These are phyloP conservation scores for Alosa sapidissima DNA, from an alignment of 2,797 vertebrate species.

Conservation along the genomic window DNA sequence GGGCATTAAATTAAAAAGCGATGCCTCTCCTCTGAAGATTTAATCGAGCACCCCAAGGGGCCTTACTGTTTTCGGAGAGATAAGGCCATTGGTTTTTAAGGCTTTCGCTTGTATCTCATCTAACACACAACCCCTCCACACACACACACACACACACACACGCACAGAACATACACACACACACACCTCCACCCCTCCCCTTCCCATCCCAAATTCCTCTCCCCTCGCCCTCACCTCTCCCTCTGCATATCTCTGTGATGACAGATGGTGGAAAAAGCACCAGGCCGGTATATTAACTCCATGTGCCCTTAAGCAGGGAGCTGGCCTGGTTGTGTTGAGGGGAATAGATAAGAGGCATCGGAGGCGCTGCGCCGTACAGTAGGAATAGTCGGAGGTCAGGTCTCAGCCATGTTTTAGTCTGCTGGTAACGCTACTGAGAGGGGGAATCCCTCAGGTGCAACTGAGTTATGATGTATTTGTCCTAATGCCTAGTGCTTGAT, in stretches of 20 bases:
- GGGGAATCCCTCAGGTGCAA: background rate
- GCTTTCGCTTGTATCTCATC: background rate
- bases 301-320: background rate
- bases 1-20: background rate
- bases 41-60: background rate
- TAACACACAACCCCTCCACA: background rate
- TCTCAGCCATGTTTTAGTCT: background rate
- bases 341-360: background rate
- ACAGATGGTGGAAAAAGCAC: background rate
- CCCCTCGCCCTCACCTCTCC: background rate
- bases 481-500: background rate
- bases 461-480: background rate
- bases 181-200: background rate
- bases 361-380: background rate
- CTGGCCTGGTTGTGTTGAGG: background rate
- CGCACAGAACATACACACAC: too few species aligned
- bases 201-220: background rate
- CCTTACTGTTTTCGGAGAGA: constrained; percentile 7
- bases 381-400: background rate
- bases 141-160: too few species aligned
- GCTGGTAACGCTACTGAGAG: background rate
- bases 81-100: background rate
- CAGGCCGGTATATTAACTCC: background rate
- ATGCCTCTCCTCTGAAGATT: background rate
- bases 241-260: constrained; percentile 3